Evolutionary conservation across 2,888 invertebrate genomes (phyloP).

Genomic region (Meliscaeva auricollis): DNA sequence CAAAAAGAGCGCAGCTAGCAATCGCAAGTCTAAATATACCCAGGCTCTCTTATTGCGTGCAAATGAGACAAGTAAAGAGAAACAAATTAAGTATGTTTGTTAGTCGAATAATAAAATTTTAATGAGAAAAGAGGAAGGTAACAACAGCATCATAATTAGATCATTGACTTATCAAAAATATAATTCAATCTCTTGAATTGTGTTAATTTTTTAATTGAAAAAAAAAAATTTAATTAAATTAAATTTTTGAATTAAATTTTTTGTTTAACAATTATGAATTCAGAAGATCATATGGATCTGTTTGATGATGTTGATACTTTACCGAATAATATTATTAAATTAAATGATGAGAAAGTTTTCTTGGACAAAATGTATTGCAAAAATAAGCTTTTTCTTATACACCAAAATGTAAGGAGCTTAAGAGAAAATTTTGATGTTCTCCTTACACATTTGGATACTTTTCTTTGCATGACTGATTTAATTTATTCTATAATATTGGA

Average conservation of each 20-base stretch:
- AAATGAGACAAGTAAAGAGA: conserved; percentile 1
- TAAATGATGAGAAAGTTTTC: background rate
- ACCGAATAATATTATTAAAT: background rate
- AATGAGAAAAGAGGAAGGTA: background rate
- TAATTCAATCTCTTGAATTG: background rate
- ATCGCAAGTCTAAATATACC: conserved; percentile 8
- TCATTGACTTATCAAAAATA: background rate
- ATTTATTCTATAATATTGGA: conserved; percentile 29
- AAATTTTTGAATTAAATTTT: background rate
- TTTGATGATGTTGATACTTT: background rate
- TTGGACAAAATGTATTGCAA: background rate
- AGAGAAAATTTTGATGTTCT: conserved; percentile 25
- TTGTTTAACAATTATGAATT: background rate
- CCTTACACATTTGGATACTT: conserved; percentile 27
- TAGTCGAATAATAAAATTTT: conserved; percentile 5
- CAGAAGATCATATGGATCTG: background rate
- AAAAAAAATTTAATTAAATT: too few species aligned
- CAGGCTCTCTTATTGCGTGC: conserved; percentile 4
- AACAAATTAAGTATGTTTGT: conserved; percentile 11
- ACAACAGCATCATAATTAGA: background rate
- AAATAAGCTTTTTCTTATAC: conserved; percentile 17
- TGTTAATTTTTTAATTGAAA: too few species aligned
- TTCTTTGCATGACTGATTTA: conserved; percentile 35
- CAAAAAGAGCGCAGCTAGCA: background rate
- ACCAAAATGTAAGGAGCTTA: conserved; percentile 39